Evolutionary conservation across 1,140 invertebrate species (phyloP).

Genomic region (Tetramorium simillimum): DNA sequence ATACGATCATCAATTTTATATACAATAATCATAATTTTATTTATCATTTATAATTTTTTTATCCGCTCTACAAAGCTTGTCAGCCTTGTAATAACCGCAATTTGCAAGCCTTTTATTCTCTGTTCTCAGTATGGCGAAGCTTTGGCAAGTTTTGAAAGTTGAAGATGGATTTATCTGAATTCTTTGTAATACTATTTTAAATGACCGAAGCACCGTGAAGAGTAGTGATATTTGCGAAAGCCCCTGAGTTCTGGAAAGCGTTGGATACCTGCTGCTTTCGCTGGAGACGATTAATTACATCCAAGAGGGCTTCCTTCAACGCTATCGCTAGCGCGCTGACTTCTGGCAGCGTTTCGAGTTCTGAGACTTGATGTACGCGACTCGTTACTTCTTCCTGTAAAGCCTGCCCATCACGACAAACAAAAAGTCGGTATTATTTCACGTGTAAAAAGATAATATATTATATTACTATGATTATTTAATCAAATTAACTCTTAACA

Average conservation of each 20-base stretch:
- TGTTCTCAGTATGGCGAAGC: background rate
- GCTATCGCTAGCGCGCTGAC: slow-evolving; percentile 78
- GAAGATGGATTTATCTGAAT: background rate
- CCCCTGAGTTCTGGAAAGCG: slow-evolving; percentile 80
- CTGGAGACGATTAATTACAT: slow-evolving; percentile 76
- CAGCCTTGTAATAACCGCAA: slow-evolving; percentile 47
- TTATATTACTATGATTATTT: background rate
- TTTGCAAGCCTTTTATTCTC: slow-evolving; percentile 9
- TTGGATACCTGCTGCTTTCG: slow-evolving; percentile 83
- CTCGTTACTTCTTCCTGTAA: slow-evolving; percentile 80
- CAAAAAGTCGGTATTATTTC: slow-evolving; percentile 12
- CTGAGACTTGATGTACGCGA: slow-evolving; percentile 76
- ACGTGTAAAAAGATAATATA: background rate
- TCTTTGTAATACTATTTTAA: slow-evolving; percentile 69
- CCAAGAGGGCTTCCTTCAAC: slow-evolving; percentile 79
- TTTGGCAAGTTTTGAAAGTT: background rate
- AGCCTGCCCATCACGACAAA: slow-evolving; percentile 68
- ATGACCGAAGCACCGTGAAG: slow-evolving; percentile 77
- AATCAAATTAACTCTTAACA: background rate
- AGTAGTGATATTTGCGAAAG: slow-evolving; percentile 78
- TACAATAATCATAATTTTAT: background rate
- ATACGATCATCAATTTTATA: background rate
- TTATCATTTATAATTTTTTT: background rate
- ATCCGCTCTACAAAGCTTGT: background rate
- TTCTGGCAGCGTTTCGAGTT: slow-evolving; percentile 81